phyloP scores from a whole-genome alignment of 2,888 invertebrate genomes.

The Agriopis leucophaearia region DNA sequence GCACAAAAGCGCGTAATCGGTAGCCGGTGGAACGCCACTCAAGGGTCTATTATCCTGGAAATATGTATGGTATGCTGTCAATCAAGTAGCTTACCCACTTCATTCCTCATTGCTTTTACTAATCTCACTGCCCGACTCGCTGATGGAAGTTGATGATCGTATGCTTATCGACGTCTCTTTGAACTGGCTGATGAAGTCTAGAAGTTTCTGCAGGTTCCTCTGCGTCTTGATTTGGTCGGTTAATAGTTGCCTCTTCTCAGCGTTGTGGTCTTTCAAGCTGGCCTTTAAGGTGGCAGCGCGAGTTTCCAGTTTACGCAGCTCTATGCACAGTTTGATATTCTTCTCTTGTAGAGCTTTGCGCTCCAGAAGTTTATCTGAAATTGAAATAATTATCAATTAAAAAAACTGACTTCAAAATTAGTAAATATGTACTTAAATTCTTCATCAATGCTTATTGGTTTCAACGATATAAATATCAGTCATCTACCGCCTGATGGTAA shows the following conservation, averaged over 20 bases:
- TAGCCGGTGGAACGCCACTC: too few relatives aligned
- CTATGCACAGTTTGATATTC: slow-evolving; percentile 78
- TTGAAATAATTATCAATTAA: background rate
- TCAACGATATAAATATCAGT: too few relatives aligned
- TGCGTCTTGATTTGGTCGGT: slow-evolving; percentile 82
- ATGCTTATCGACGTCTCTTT: slow-evolving; percentile 79
- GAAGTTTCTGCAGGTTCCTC: slow-evolving; percentile 79
- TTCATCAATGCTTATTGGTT: too few relatives aligned
- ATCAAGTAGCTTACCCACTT: slow-evolving; percentile 37
- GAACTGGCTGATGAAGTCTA: slow-evolving; percentile 83
- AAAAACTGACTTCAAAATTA: too few relatives aligned
- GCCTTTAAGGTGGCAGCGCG: slow-evolving; percentile 78
- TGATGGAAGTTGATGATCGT: slow-evolving; percentile 69
- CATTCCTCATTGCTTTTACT: slow-evolving; percentile 81
- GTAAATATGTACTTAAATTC: too few relatives aligned
- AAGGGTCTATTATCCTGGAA: too few relatives aligned
- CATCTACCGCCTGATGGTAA: too few relatives aligned
- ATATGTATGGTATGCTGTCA: slow-evolving; percentile 23
- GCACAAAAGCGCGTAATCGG: too few relatives aligned
- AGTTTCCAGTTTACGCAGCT: slow-evolving; percentile 77
- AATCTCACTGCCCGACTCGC: slow-evolving; percentile 76
- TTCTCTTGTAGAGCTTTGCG: slow-evolving; percentile 78
- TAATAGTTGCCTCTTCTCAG: slow-evolving; percentile 77
- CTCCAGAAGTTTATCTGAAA: slow-evolving; percentile 77
- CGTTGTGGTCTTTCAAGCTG: slow-evolving; percentile 79